Conservation (phyloP, 37 sponge, comb jelly and placozoan genomes). For the Halisarca cf. caerulea region DNA sequence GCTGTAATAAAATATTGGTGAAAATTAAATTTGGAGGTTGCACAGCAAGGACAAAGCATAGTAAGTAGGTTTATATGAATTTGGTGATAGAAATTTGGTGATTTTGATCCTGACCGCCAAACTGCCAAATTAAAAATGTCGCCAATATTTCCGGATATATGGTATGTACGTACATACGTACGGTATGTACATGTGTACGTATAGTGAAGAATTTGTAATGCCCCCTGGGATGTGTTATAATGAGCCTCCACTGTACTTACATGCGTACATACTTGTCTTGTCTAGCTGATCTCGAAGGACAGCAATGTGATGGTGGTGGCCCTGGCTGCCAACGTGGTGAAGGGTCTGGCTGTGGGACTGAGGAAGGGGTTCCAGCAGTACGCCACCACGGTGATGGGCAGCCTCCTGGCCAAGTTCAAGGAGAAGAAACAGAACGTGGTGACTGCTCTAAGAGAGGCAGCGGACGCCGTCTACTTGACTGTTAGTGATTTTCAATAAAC, state of each 20-base stretch:
- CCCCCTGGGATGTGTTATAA: background rate
- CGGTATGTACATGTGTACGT: background rate
- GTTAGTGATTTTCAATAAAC: conserved; percentile 43
- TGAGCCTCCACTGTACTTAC: background rate
- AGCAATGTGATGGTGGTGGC: conserved; percentile 89
- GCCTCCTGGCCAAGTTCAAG: conserved; percentile 89
- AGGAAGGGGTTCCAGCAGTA: conserved; percentile 57
- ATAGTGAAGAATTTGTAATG: background rate
- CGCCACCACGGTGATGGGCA: conserved; percentile 40
- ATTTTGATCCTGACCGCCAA: too few relatives aligned
- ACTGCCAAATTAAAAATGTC: too few relatives aligned
- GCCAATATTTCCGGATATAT: too few relatives aligned
- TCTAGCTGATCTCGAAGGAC: conserved; percentile 90
- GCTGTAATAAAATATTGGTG: too few relatives aligned
- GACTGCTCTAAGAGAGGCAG: conserved; percentile 80
- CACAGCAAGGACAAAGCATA: too few relatives aligned
- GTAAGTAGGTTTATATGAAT: too few relatives aligned
- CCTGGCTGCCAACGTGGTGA: conserved; percentile 81
- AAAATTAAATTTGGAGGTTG: too few relatives aligned
- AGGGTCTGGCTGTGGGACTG: conserved; percentile 86
- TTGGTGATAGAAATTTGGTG: too few relatives aligned
- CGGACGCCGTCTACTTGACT: conserved; percentile 79
- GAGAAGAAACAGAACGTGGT: conserved; percentile 93
- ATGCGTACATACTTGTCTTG: background rate
- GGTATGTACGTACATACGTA: conserved; percentile 1